phyloP scores from a whole-genome alignment of 2,113 vertebrate genomes.

The Hyperopisus bebe region DNA sequence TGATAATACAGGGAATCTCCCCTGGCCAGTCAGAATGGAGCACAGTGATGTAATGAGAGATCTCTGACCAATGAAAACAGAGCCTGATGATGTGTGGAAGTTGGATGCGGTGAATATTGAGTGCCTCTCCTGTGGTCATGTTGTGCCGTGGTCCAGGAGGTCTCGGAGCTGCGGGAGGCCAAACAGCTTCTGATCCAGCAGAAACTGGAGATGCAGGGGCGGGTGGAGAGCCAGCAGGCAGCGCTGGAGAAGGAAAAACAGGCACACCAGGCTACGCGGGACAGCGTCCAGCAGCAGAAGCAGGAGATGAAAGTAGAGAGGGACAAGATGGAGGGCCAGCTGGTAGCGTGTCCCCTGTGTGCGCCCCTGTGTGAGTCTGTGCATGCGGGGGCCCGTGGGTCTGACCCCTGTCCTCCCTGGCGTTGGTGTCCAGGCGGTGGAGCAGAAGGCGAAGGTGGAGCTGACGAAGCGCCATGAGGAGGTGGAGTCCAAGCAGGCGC shows the following conservation, averaged over 20 bases:
- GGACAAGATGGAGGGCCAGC: conserved; percentile 64
- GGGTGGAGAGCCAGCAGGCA: conserved; percentile 62
- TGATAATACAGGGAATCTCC: neutral
- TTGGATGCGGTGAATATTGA: neutral
- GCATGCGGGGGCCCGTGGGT: neutral
- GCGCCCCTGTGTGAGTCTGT: neutral
- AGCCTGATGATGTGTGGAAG: neutral
- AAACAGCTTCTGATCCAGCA: conserved; percentile 91
- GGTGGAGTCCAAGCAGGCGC: conserved; percentile 66
- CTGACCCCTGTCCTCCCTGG: neutral
- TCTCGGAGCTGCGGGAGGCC: conserved; percentile 77
- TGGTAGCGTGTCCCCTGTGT: conserved; percentile 46
- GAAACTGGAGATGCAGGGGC: conserved; percentile 84
- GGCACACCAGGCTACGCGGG: conserved; percentile 67
- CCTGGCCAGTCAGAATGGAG: neutral
- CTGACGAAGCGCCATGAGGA: conserved; percentile 76
- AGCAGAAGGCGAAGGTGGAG: conserved; percentile 75
- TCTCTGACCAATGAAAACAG: neutral
- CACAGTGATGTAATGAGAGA: neutral
- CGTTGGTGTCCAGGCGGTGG: conserved; percentile 55
- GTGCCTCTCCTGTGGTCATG: neutral
- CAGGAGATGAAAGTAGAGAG: conserved; percentile 69
- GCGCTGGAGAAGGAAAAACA: conserved; percentile 73
- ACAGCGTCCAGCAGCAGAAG: conserved; percentile 67
- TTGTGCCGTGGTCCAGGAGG: conserved; percentile 61